phyloP scores from a whole-genome alignment of 2,113 vertebrate genomes.

The Aldabrachelys gigantea region DNA sequence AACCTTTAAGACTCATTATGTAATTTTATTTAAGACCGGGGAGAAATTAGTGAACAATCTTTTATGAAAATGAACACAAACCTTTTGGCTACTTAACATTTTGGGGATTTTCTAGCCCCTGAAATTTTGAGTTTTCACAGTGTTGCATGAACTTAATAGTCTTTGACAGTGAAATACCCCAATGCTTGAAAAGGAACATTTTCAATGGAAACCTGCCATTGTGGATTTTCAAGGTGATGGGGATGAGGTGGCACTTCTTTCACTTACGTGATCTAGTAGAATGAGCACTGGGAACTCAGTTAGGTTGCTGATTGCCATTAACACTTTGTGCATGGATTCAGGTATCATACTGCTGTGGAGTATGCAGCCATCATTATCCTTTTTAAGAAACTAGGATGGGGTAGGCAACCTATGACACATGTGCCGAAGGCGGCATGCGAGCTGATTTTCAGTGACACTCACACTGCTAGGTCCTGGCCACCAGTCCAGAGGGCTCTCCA shows the following conservation, averaged over 20 bases:
- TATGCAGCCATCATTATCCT: too few relatives aligned
- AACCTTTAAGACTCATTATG: not conserved
- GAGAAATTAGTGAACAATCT: not conserved
- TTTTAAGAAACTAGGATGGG: too few relatives aligned
- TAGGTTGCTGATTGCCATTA: too few relatives aligned
- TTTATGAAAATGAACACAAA: not conserved
- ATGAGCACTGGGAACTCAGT: not conserved
- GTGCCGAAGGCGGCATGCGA: too few relatives aligned
- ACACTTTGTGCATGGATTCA: too few relatives aligned
- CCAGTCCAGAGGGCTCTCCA: too few relatives aligned
- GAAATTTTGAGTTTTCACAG: not conserved
- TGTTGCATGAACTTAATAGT: not conserved
- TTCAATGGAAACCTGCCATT: too few relatives aligned
- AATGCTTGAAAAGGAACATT: accelerated
- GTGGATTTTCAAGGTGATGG: not conserved
- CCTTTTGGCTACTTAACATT: not conserved
- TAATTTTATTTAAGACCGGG: not conserved
- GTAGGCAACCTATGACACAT: too few relatives aligned
- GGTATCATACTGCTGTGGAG: too few relatives aligned
- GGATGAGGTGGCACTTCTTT: not conserved
- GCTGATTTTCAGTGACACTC: too few relatives aligned
- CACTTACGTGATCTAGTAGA: not conserved
- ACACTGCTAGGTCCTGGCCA: too few relatives aligned
- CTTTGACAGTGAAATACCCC: not conserved
- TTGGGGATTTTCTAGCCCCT: not conserved